Percentiles rank a stretch among this genome's conserved stretches.
Evolutionary conservation across 1,140 invertebrate species (phyloP).

Genomic region (Amphibalanus amphitrite): DNA sequence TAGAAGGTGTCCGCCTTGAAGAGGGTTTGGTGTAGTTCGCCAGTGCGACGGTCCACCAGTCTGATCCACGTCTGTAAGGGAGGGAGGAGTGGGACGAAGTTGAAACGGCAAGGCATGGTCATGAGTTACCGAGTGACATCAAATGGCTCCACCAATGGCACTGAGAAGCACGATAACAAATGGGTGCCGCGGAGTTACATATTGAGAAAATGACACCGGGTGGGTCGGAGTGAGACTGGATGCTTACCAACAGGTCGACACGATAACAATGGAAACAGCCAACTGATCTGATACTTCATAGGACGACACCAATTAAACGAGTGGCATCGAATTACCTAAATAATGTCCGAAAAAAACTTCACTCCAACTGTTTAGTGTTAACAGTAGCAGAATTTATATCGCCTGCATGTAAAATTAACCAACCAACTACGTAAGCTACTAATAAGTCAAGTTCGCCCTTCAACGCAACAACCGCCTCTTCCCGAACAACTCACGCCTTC

Average conservation of each 20-base stretch:
- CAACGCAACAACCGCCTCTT: background rate
- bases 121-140: too few relatives aligned
- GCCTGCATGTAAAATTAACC: background rate
- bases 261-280: too few relatives aligned
- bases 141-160: too few relatives aligned
- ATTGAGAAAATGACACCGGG: too few relatives aligned
- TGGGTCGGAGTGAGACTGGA: too few relatives aligned
- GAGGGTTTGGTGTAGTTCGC: conserved; percentile 23
- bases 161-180: background rate
- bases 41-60: conserved; percentile 28
- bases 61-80: conserved; percentile 22
- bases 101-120: background rate
- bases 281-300: too few relatives aligned
- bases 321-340: too few relatives aligned
- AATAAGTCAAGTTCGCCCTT: background rate
- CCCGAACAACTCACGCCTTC: conserved; percentile 1
- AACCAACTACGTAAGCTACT: background rate
- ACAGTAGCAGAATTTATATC: background rate
- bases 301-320: too few relatives aligned
- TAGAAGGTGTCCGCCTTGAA: conserved; percentile 31
- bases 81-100: background rate
- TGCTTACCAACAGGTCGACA: too few relatives aligned
- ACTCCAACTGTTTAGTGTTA: background rate
- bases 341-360: conserved; percentile 9
- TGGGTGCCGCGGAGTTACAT: background rate